phyloP scores from a whole-genome alignment of 1,140 invertebrate genomes.

The Lepidurus couesii region DNA sequence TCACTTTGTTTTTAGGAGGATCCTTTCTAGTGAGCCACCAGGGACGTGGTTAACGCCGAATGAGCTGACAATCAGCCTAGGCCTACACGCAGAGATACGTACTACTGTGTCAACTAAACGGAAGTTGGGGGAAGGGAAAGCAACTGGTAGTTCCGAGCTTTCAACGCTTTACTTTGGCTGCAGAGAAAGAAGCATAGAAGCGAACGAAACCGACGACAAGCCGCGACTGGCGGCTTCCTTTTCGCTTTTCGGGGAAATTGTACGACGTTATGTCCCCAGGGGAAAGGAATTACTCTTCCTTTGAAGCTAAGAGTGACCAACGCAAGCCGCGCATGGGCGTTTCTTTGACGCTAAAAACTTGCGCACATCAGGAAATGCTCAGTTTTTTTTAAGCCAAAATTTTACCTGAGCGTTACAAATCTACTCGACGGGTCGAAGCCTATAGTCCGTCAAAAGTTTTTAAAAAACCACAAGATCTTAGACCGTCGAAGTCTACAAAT shows the following conservation, averaged over 20 bases:
- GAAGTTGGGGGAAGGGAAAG: not conserved
- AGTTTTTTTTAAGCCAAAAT: no score
- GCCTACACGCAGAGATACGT: not conserved
- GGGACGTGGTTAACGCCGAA: no score
- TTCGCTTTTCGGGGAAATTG: not conserved
- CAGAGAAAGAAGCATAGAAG: not conserved
- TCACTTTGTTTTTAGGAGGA: no score
- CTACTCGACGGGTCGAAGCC: no score
- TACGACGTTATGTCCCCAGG: not conserved
- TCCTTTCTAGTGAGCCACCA: no score
- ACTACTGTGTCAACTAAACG: not conserved
- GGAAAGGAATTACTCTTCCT: not conserved
- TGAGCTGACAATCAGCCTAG: not conserved
- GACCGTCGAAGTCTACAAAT: no score
- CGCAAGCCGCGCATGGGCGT: not conserved
- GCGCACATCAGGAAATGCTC: no score
- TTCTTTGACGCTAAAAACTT: no score
- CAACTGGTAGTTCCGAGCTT: not conserved
- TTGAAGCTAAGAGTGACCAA: not conserved
- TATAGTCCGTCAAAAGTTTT: no score
- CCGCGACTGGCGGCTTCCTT: not conserved
- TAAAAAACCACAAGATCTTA: no score
- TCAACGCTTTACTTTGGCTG: not conserved
- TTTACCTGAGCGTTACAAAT: no score
- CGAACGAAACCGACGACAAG: not conserved